Evolutionary conservation across 2,113 vertebrate species (phyloP).

Genomic region (Melanostigma gelatinosum): DNA sequence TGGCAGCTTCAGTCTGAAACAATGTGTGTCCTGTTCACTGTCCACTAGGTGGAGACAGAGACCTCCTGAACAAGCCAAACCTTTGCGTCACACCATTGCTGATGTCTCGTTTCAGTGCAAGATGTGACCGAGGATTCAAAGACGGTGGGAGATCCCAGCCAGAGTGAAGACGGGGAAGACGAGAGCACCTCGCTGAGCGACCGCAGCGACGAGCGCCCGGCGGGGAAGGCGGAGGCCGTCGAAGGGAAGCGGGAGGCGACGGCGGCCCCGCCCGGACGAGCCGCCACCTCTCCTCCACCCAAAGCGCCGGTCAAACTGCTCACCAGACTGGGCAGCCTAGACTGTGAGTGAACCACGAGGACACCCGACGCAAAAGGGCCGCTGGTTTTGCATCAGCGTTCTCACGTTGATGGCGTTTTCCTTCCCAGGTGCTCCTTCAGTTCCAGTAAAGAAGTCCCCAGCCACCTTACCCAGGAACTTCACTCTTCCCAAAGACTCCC

Average conservation of each 20-base stretch:
- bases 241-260: slow-evolving; percentile 64
- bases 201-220: slow-evolving; percentile 31
- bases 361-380: fast-evolving
- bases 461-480: slow-evolving; percentile 86
- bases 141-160: slow-evolving; percentile 57
- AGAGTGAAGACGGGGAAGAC: slow-evolving; percentile 68
- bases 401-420: not conserved
- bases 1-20: not conserved
- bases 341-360: slow-evolving; percentile 69
- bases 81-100: not conserved
- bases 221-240: slow-evolving; percentile 40
- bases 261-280: slow-evolving; percentile 57
- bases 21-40: not conserved
- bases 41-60: slow-evolving; percentile 76
- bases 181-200: slow-evolving; percentile 52
- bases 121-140: slow-evolving; percentile 75
- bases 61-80: slow-evolving; percentile 13
- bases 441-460: slow-evolving; percentile 85
- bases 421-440: slow-evolving; percentile 70
- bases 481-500: slow-evolving; percentile 83
- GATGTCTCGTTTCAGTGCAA: slow-evolving; percentile 63
- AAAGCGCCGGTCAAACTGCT: slow-evolving; percentile 78
- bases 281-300: slow-evolving; percentile 75
- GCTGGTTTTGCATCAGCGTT: not conserved
- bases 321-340: slow-evolving; percentile 81